phyloP scores from a whole-genome alignment of 2,888 invertebrate species.

The Pelosia muscerda region DNA sequence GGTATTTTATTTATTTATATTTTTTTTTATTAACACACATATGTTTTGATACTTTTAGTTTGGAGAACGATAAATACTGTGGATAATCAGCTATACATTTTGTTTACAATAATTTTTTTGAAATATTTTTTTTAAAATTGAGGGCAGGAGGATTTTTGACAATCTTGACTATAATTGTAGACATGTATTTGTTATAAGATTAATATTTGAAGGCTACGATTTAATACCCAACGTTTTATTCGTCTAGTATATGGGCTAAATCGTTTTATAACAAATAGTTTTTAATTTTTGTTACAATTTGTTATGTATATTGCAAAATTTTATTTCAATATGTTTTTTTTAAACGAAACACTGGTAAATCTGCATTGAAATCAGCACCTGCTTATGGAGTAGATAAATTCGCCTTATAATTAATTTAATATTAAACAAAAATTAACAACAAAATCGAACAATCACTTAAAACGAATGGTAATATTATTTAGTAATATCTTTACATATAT shows the following conservation, averaged over 20 bases:
- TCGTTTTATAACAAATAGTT: neutral
- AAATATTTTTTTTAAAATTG: neutral
- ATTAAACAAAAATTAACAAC: constrained; percentile 84
- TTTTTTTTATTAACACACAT: constrained; percentile 44
- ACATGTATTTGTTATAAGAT: neutral
- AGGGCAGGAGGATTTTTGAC: neutral
- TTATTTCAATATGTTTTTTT: neutral
- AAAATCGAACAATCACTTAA: constrained; percentile 85
- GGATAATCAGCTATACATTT: constrained; percentile 36
- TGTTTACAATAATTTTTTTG: neutral
- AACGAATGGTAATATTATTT: constrained; percentile 86
- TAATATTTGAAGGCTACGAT: neutral
- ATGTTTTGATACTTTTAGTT: constrained; percentile 49
- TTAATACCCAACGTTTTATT: neutral
- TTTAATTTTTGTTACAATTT: neutral
- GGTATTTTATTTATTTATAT: constrained; percentile 68
- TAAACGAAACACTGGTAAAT: constrained; percentile 46
- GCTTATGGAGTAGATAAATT: constrained; percentile 49
- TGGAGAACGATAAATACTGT: constrained; percentile 50
- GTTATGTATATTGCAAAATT: neutral
- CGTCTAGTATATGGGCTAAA: neutral
- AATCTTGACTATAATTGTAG: neutral
- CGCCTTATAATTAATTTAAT: constrained; percentile 63
- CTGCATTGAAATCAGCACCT: constrained; percentile 46
- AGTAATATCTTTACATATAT: constrained; percentile 86